Percentiles rank a stretch among this genome's conserved stretches.
Conservation (phyloP, 1,140 invertebrate species). For the Penaeus japonicus region DNA sequence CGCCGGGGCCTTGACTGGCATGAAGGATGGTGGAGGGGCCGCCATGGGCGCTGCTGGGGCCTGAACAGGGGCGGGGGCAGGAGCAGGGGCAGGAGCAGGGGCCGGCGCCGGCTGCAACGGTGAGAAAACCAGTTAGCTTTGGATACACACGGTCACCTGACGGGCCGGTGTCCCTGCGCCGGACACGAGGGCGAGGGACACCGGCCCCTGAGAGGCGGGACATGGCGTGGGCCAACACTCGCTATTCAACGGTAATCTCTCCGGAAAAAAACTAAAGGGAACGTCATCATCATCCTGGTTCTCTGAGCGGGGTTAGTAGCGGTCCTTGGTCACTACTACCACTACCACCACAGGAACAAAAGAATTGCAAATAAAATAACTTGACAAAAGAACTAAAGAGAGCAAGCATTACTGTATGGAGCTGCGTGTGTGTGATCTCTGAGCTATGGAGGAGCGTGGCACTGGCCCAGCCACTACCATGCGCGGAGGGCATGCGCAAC, state of each 20-base stretch:
- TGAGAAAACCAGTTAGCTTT: constrained; percentile 45
- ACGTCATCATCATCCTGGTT: background rate
- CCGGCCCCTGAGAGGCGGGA: constrained; percentile 17
- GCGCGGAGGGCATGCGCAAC: constrained; percentile 45
- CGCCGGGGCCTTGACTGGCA: constrained; percentile 44
- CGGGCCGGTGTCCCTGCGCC: constrained; percentile 14
- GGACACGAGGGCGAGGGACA: constrained; percentile 23
- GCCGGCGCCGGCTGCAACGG: constrained; percentile 65
- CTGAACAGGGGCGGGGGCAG: constrained; percentile 51
- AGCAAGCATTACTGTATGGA: constrained; percentile 19
- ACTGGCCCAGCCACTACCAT: constrained; percentile 48
- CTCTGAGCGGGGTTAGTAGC: background rate
- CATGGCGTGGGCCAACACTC: constrained; percentile 1
- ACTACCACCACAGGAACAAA: background rate
- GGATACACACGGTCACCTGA: background rate
- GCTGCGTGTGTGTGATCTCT: constrained; percentile 32
- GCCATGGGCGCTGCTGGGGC: constrained; percentile 54
- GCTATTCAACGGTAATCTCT: background rate
- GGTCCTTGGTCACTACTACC: no score
- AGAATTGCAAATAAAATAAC: background rate
- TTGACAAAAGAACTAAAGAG: background rate
- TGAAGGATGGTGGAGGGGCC: constrained; percentile 54
- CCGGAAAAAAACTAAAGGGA: background rate
- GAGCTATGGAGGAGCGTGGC: constrained; percentile 31
- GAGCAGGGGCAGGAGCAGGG: constrained; percentile 64